These are phyloP conservation scores for Lomographa bimaculata DNA, from an alignment of 2,888 invertebrate genomes.

Conservation along the genomic window DNA sequence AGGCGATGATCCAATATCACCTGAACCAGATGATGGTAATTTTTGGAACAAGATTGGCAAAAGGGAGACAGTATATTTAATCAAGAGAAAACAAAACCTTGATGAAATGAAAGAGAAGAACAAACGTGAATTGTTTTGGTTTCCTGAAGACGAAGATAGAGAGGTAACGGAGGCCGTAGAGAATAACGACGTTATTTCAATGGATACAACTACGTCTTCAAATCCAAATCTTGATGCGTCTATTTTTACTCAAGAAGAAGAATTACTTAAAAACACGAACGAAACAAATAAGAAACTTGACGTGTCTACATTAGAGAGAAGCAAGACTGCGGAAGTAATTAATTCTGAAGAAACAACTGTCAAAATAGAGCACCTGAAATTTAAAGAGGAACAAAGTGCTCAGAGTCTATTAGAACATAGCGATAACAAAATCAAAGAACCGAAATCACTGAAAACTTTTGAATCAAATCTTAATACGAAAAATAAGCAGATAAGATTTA, in stretches of 20 bases:
- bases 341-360: not conserved
- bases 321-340: not conserved
- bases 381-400: not conserved
- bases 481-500: not conserved
- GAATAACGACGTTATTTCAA: not conserved
- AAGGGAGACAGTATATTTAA: constrained; percentile 85
- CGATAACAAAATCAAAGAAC: not conserved
- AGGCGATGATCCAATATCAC: constrained; percentile 47
- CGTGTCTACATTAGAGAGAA: constrained; percentile 1
- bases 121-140: constrained; percentile 65
- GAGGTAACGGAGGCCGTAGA: constrained; percentile 1
- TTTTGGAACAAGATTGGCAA: constrained; percentile 87
- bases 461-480: not conserved
- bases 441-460: not conserved
- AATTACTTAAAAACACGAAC: not conserved
- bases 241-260: not conserved
- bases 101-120: constrained; percentile 66
- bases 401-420: not conserved
- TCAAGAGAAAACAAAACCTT: constrained; percentile 79
- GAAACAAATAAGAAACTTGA: not conserved
- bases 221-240: not conserved
- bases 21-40: constrained; percentile 77
- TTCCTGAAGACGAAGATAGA: constrained; percentile 53
- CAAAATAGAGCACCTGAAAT: not conserved
- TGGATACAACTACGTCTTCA: not conserved